Percentiles rank a stretch among this genome's conserved stretches.
These are phyloP conservation scores for Drosophila mettleri DNA, from an alignment of 2,888 invertebrate species.

Conservation along the genomic window DNA sequence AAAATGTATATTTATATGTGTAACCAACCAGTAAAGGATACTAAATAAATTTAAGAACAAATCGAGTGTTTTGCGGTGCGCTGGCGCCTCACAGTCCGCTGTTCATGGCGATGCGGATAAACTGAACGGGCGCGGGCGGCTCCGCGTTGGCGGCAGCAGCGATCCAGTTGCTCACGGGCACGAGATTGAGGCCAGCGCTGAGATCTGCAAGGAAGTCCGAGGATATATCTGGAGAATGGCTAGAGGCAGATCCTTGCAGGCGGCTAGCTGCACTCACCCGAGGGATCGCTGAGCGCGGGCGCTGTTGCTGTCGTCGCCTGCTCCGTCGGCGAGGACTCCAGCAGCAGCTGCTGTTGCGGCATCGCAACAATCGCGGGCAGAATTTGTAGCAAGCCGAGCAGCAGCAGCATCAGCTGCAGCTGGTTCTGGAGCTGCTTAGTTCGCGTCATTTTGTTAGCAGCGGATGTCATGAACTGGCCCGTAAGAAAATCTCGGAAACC, in stretches of 20 bases:
- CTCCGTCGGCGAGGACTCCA: slow-evolving; percentile 28
- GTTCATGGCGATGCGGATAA: slow-evolving; percentile 70
- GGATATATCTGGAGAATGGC: not conserved
- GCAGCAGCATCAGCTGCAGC: slow-evolving; percentile 18
- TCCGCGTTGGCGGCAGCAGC: slow-evolving; percentile 72
- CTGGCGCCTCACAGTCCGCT: slow-evolving; percentile 70
- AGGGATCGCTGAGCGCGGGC: slow-evolving; percentile 55
- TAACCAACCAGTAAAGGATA: not conserved
- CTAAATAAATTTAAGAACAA: slow-evolving; percentile 16
- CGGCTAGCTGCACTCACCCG: slow-evolving; percentile 45
- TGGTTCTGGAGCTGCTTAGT: slow-evolving; percentile 28
- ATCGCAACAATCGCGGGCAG: slow-evolving; percentile 33
- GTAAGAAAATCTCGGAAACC: slow-evolving; percentile 67
- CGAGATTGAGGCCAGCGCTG: slow-evolving; percentile 66
- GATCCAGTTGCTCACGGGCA: slow-evolving; percentile 68
- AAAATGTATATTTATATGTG: not conserved
- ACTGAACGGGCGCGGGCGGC: slow-evolving; percentile 70
- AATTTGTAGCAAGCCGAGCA: slow-evolving; percentile 22
- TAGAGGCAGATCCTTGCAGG: not conserved
- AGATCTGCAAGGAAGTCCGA: slow-evolving; percentile 45
- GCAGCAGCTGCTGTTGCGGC: slow-evolving; percentile 58
- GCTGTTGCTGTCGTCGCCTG: slow-evolving; percentile 32
- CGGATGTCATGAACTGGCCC: slow-evolving; percentile 53
- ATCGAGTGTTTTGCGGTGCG: not conserved
- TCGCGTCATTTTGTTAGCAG: slow-evolving; percentile 63